Base-by-base conservation (phyloP, 2,113 vertebrate genomes). In the Corapipo altera region DNA sequence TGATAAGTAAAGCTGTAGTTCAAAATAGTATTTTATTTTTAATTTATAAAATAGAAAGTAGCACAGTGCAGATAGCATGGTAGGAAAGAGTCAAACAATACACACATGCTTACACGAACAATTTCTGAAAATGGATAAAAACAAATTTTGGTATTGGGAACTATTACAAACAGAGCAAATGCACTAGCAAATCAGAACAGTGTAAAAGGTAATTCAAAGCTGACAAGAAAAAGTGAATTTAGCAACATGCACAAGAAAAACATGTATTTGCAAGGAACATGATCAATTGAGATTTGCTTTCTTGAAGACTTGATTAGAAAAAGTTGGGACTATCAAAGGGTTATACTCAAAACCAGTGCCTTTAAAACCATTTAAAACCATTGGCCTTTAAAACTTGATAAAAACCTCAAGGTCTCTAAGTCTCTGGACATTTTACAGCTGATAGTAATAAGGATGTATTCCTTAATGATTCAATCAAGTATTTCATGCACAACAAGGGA, bases 291-390 rank as follows among this genome's bases (percentile, higher is more conserved):
- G 26, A 28, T 69, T 82, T 66, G 0, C 8, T 57, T 78, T 65
- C 24, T 44, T 65, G 15, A 6, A 67, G 19, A 65, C 9, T 48
- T n/a, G 37, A 22, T 32, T 64, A 8, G 81, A 80, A 78, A 75
- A 54, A 9, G 0, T 23, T 43, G 2, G 11, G 5, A 43, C 76
- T 59, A 49, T 35, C 3, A 33, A 76, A 73, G 8, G 8, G 74
- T 26, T 7, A 23, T 55, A n/a, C 1, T 49, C 1, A 43, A 32
- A 76, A 6, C 0, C 6, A 22, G 3, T 44, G 15, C 41, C 3
- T 33, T 73, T 44, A 51, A 51, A 51, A 51, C 24, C 49, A 26
- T 48, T 48, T 51, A 51, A 26, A 51, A 51, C 49, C 30, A 39
- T 18, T 21, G 61, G 5, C 13, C 15, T 69, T 72, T 70, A 79